phyloP scores from a whole-genome alignment of 2,888 invertebrate species.

The Elmis aenea region DNA sequence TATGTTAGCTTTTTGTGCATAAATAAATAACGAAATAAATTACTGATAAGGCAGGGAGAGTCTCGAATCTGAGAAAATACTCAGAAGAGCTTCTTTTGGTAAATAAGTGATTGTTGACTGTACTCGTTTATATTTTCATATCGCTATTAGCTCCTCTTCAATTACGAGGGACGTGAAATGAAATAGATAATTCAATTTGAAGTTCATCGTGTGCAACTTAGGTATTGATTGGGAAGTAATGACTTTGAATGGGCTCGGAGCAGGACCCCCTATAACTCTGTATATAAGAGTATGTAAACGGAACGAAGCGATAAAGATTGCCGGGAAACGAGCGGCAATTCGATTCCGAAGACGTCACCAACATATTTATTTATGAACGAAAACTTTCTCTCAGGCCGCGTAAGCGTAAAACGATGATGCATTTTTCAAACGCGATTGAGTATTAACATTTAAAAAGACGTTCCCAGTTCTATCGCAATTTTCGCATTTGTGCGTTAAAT shows the following conservation, averaged over 20 bases:
- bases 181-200: conserved; percentile 24
- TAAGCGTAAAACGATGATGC: conserved; percentile 21
- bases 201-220: conserved; percentile 20
- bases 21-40: too few species aligned
- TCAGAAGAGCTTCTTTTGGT: too few species aligned
- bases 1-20: too few species aligned
- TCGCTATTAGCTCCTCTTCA: conserved; percentile 11
- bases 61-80: too few species aligned
- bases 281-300: conserved; percentile 1
- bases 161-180: conserved; percentile 13
- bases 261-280: conserved; percentile 9
- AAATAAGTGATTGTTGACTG: too few species aligned
- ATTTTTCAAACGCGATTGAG: conserved; percentile 12
- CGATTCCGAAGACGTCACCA: conserved; percentile 24
- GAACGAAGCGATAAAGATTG: conserved; percentile 17
- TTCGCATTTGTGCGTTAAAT: too few species aligned
- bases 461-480: too few species aligned
- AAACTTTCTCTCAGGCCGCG: conserved; percentile 15
- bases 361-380: conserved; percentile 27
- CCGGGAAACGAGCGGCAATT: conserved; percentile 23
- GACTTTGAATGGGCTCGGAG: conserved; percentile 14
- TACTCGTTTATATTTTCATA: too few species aligned
- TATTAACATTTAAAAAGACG: conserved; percentile 17
- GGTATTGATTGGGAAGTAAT: conserved; percentile 19
- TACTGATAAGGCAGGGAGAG: too few species aligned